Base-by-base conservation (phyloP, 1,140 invertebrate genomes). In the Drosophila trapezifrons region DNA sequence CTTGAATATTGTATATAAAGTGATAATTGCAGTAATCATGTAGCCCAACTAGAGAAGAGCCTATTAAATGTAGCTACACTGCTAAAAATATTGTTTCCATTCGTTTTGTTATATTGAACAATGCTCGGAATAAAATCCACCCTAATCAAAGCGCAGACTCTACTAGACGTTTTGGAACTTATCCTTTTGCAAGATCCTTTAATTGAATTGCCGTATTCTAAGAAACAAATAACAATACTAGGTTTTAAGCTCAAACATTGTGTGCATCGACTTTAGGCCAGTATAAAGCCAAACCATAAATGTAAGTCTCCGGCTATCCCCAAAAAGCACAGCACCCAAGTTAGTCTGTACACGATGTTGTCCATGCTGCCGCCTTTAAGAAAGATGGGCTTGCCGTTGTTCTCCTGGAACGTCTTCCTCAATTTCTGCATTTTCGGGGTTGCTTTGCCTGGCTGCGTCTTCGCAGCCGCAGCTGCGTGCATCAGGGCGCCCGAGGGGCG, bases 291-390 rank as follows among this genome's bases (percentile, higher is more conserved):
- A 25, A 62, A 25, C 47, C 47, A 87, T 0, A 87, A 20, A 17
- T 35, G 40, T 1, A 80, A 3, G 47, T 80, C 69, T 2, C 84
- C 84, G 13, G 70, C 1, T 8, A 93, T 3, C 2, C 94, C 94
- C 47, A 93, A 8, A 8, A 78, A 58, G 69, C 92, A 92, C 0
- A 92, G 22, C 10, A 82, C 67, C 18, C 94, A 27, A 9, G 94
- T 95, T 2, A 92, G 27, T 4, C 79, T 86, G 69, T 93, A 95
- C 0, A 95, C 59, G 7, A 95, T 69, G 67, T 93, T 93, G 78
- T 95, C 95, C n/a, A 79, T 73, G 2, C 89, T 38, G 4, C 95
- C 95, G 20, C 92, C 92, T 89, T 95, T 95, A 25, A 95, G 80
- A 78, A 93, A 94, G n/a, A 95, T 89, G 3, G 94, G 94, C 49